Conservation (phyloP, 2,888 invertebrate genomes). For the Microdon myrmicae region DNA sequence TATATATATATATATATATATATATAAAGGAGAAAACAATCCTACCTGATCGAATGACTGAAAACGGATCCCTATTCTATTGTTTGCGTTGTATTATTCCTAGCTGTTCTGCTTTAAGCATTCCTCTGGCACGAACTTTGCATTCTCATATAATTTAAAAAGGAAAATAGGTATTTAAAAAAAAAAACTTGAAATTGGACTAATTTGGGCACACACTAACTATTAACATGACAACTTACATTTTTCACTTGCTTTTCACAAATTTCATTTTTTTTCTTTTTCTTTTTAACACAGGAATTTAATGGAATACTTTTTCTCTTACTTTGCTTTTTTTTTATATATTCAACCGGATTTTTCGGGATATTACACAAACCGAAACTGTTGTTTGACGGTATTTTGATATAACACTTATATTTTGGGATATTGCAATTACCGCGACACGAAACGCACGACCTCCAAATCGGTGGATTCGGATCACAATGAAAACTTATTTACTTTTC, state of each 20-base stretch:
- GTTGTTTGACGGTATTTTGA: neutral
- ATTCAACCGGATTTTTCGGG: too few species aligned
- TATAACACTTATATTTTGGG: slow-evolving; percentile 1
- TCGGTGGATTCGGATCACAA: too few species aligned
- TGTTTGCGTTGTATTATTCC: slow-evolving; percentile 3
- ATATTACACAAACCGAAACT: slow-evolving; percentile 34
- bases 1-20: too few species aligned
- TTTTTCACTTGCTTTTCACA: slow-evolving; percentile 19
- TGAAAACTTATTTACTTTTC: too few species aligned
- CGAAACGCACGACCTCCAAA: too few species aligned
- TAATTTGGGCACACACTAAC: slow-evolving; percentile 20
- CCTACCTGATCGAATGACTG: too few species aligned
- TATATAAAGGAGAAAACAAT: too few species aligned
- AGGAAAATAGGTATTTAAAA: slow-evolving; percentile 42
- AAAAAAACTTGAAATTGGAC: slow-evolving; percentile 21
- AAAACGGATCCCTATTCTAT: slow-evolving; percentile 25
- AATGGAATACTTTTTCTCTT: slow-evolving; percentile 7
- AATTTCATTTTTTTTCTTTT: slow-evolving; percentile 25
- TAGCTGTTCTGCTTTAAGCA: too few species aligned
- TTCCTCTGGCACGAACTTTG: slow-evolving; percentile 27
- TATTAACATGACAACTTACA: slow-evolving; percentile 25
- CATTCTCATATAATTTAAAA: slow-evolving; percentile 25
- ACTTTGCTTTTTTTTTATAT: slow-evolving; percentile 11
- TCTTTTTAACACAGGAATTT: slow-evolving; percentile 14
- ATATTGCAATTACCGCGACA: too few species aligned